Evolutionary conservation across 2,797 vertebrate species (phyloP).

Genomic region (Myripristis jacobus): DNA sequence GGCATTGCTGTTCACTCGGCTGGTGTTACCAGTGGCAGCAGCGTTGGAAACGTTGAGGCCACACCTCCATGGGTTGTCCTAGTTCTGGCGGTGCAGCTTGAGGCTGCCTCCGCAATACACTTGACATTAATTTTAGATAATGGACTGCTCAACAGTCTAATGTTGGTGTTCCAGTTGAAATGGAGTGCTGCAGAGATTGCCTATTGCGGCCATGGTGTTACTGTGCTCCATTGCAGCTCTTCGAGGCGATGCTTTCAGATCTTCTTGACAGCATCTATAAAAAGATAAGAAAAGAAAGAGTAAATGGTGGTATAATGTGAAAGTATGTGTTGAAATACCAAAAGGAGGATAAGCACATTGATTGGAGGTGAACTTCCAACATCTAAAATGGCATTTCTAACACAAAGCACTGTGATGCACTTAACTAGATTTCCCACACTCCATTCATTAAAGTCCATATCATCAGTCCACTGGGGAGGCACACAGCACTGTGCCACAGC

Average conservation of each 20-base stretch:
- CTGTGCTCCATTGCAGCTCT: constrained; percentile 52
- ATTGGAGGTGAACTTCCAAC: constrained; percentile 25
- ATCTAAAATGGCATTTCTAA: constrained; percentile 17
- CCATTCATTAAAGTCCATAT: constrained; percentile 53
- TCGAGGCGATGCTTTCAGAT: neutral
- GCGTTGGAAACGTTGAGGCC: constrained; percentile 74
- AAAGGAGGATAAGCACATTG: constrained; percentile 24
- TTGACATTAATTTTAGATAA: constrained; percentile 76
- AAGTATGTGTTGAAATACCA: constrained; percentile 11
- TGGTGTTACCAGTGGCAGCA: constrained; percentile 60
- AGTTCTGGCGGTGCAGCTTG: constrained; percentile 82
- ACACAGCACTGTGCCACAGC: constrained; percentile 20
- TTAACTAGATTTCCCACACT: constrained; percentile 9
- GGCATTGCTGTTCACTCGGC: constrained; percentile 87
- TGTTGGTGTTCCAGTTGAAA: constrained; percentile 28
- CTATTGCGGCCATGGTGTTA: constrained; percentile 39
- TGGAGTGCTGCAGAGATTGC: constrained; percentile 27
- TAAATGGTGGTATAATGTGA: constrained; percentile 28
- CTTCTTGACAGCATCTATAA: constrained; percentile 57
- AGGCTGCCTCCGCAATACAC: constrained; percentile 79
- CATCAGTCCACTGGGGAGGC: constrained; percentile 14
- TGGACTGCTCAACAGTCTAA: constrained; percentile 29
- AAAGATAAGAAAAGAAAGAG: constrained; percentile 36
- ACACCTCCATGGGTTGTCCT: constrained; percentile 76
- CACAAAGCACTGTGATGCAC: constrained; percentile 8